Evolutionary conservation across 1,140 invertebrate genomes (phyloP).

Genomic region (Conus betulinus): DNA sequence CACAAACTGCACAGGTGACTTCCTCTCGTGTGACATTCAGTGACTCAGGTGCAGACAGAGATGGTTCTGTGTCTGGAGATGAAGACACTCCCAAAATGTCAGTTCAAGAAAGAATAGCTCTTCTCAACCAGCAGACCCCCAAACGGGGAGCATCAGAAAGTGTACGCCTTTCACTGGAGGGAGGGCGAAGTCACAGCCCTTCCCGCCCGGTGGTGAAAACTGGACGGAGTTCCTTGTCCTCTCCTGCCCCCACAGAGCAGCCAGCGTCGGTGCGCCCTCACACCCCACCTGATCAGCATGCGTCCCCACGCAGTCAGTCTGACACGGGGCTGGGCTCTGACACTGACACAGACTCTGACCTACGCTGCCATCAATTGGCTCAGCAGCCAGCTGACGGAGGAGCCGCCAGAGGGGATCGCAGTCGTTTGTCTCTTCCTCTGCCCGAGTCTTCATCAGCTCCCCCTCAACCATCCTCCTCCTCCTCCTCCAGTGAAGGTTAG

Average conservation of each 20-base stretch:
- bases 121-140: constrained; percentile 13
- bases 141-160: constrained; percentile 7
- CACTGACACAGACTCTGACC: constrained; percentile 45
- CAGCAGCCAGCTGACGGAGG: neutral
- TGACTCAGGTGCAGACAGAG: neutral
- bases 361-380: neutral
- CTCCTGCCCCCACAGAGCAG: neutral
- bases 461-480: neutral
- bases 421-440: constrained; percentile 27
- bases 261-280: neutral
- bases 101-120: constrained; percentile 17
- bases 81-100: neutral
- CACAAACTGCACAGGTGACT: neutral
- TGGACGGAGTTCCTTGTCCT: neutral
- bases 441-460: neutral
- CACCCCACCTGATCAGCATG: neutral
- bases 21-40: neutral
- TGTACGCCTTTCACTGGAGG: neutral
- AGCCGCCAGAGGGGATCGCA: constrained; percentile 24
- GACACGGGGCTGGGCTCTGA: constrained; percentile 49
- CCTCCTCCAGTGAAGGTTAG: neutral
- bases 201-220: neutral
- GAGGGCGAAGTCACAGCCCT: constrained; percentile 1
- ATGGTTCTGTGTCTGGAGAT: constrained; percentile 17
- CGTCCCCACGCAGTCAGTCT: constrained; percentile 43